phyloP scores from a whole-genome alignment of 2,888 invertebrate species.

The Dichetophora obliterata region DNA sequence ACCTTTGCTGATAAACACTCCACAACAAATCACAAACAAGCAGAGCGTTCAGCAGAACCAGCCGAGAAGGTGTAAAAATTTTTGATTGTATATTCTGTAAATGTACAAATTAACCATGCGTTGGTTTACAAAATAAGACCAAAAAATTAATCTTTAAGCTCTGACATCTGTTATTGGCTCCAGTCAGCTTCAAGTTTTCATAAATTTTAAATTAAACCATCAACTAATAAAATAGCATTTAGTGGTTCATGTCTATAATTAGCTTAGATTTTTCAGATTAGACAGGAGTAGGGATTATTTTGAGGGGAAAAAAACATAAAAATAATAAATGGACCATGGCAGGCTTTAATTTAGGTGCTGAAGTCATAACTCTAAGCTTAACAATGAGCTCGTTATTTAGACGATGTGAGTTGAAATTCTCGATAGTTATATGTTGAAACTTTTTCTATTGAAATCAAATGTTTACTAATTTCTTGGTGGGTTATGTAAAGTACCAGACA shows the following conservation, averaged over 20 bases:
- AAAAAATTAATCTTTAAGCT: background rate
- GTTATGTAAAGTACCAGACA: no score
- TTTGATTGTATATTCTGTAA: constrained; percentile 28
- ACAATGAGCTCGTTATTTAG: no score
- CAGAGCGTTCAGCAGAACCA: background rate
- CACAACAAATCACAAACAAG: background rate
- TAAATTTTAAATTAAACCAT: background rate
- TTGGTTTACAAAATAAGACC: background rate
- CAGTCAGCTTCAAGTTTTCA: background rate
- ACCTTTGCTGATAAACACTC: background rate
- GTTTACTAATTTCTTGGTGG: no score
- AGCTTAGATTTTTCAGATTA: constrained; percentile 7
- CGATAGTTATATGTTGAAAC: no score
- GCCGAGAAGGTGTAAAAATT: constrained; percentile 36
- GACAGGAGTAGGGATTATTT: background rate
- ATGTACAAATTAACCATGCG: constrained; percentile 17
- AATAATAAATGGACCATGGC: no score
- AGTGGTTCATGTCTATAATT: background rate
- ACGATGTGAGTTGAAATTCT: no score
- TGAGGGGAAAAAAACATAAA: no score
- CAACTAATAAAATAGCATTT: constrained; percentile 23
- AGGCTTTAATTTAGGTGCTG: no score
- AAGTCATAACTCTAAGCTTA: no score
- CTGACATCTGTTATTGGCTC: background rate
- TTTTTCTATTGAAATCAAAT: no score